These are phyloP conservation scores for Zapornia atra DNA, from an alignment of 2,113 vertebrate species.

Conservation along the genomic window DNA sequence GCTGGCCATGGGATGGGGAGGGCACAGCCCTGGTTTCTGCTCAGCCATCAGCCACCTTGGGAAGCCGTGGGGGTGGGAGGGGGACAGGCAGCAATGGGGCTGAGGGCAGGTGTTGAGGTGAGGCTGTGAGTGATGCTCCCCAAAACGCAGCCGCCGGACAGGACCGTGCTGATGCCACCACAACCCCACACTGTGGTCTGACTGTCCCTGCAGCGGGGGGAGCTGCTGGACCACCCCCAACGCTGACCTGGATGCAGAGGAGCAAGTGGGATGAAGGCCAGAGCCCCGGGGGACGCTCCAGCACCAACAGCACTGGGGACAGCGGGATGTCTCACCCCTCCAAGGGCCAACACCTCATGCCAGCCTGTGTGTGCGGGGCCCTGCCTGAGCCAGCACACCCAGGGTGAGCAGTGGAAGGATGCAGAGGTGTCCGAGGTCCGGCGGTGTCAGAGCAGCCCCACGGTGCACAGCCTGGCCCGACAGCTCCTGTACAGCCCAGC, in stretches of 20 bases:
- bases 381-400: rapidly evolving
- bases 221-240: rapidly evolving
- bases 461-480: not conserved
- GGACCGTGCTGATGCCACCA: not conserved
- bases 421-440: rapidly evolving
- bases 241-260: not conserved
- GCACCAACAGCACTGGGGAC: not conserved
- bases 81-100: not conserved
- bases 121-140: not conserved
- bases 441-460: rapidly evolving
- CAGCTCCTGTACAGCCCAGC: not conserved
- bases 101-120: rapidly evolving
- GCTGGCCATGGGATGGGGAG: not conserved
- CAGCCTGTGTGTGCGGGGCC: rapidly evolving
- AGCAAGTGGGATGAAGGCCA: not conserved
- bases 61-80: not conserved
- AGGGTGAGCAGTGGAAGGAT: rapidly evolving
- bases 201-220: rapidly evolving
- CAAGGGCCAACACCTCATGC: rapidly evolving
- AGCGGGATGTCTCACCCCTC: not conserved
- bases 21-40: not conserved
- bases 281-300: not conserved
- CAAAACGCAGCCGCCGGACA: not conserved
- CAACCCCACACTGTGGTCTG: rapidly evolving
- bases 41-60: not conserved